These are phyloP conservation scores for Hirtodrosophila duncani DNA, from an alignment of 2,888 invertebrate species.

Conservation along the genomic window DNA sequence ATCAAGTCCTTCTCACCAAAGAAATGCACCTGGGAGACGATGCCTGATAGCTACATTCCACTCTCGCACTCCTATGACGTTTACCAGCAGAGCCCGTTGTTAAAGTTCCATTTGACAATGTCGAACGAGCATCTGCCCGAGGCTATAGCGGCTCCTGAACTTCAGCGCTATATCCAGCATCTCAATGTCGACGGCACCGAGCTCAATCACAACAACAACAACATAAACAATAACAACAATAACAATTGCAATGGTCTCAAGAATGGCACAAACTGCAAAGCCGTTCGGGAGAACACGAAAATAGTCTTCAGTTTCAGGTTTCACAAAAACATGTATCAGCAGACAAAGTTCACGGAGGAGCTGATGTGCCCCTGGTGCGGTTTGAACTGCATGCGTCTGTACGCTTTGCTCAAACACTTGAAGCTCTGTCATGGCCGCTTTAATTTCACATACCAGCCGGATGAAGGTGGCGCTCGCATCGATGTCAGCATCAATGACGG, in stretches of 20 bases:
- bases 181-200: slow-evolving; percentile 49
- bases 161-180: slow-evolving; percentile 64
- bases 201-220: slow-evolving; percentile 72
- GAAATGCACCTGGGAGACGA: slow-evolving; percentile 85
- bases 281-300: slow-evolving; percentile 81
- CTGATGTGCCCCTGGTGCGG: slow-evolving; percentile 98
- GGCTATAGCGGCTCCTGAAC: slow-evolving; percentile 61
- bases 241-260: slow-evolving; percentile 44
- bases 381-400: slow-evolving; percentile 90
- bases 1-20: slow-evolving; percentile 81
- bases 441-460: slow-evolving; percentile 87
- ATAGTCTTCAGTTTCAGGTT: slow-evolving; percentile 97
- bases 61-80: slow-evolving; percentile 82
- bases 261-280: slow-evolving; percentile 37
- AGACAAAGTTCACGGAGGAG: slow-evolving; percentile 96
- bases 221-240: slow-evolving; percentile 46
- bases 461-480: slow-evolving; percentile 86
- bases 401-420: slow-evolving; percentile 94
- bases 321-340: slow-evolving; percentile 95
- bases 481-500: slow-evolving; percentile 97
- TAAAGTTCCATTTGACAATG: slow-evolving; percentile 92
- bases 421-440: slow-evolving; percentile 96
- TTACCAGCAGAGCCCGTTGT: slow-evolving; percentile 87
- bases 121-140: slow-evolving; percentile 81
- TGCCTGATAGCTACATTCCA: slow-evolving; percentile 81